phyloP scores from a whole-genome alignment of 92 coral and sea anemone genomes.

The Bergia sp. region DNA sequence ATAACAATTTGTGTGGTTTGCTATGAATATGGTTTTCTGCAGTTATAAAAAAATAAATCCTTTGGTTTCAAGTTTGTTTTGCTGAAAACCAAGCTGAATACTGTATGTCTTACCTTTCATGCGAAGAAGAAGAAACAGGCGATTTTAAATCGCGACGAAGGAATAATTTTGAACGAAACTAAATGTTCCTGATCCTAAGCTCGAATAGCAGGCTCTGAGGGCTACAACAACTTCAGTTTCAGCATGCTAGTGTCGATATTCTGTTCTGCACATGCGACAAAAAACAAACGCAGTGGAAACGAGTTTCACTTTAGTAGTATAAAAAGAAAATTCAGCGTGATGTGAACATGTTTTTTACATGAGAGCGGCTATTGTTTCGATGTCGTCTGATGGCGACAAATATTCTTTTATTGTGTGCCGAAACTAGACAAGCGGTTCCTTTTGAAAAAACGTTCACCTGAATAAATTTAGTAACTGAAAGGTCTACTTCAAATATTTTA shows the following conservation, averaged over 20 bases:
- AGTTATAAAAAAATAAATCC: no score
- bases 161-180: no score
- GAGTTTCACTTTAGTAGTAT: neutral
- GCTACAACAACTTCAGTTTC: neutral
- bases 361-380: neutral
- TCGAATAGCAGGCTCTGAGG: neutral
- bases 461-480: constrained; percentile 14
- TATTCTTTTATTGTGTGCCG: constrained; percentile 30
- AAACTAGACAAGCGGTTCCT: constrained; percentile 40
- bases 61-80: neutral
- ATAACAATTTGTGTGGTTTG: no score
- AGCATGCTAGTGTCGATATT: neutral
- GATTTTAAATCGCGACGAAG: neutral
- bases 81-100: neutral
- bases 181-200: neutral
- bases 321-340: neutral
- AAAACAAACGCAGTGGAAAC: neutral
- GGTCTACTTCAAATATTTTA: neutral
- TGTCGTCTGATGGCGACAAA: constrained; percentile 9
- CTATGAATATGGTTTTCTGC: no score
- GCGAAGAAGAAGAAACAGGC: neutral
- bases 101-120: neutral
- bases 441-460: neutral
- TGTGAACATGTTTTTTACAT: neutral
- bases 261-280: neutral